These are phyloP conservation scores for Pachydiplax longipennis DNA, from an alignment of 2,888 invertebrate genomes.

Conservation along the genomic window DNA sequence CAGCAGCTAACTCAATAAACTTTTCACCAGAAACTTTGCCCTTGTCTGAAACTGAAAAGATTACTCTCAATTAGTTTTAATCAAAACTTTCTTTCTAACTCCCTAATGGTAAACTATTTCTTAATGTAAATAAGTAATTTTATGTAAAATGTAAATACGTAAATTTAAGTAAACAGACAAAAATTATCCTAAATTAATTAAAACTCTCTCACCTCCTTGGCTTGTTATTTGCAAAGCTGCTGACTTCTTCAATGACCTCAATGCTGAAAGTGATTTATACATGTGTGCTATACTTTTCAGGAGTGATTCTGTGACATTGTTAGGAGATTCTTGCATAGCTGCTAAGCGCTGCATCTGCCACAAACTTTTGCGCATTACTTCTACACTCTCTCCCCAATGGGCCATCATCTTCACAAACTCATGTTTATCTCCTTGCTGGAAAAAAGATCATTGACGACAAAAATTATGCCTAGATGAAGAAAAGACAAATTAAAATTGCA, in stretches of 20 bases:
- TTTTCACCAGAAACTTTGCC: conserved; percentile 66
- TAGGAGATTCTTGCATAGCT: conserved; percentile 24
- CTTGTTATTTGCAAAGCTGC: conserved; percentile 6
- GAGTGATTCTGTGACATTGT: background rate
- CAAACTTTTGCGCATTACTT: conserved; percentile 20
- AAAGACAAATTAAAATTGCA: no score
- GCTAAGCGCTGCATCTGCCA: conserved; percentile 30
- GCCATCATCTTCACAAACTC: background rate
- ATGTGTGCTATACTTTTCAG: background rate
- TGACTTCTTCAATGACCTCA: background rate
- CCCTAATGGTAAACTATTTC: background rate
- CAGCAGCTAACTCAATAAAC: conserved; percentile 75
- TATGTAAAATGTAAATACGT: no score
- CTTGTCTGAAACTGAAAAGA: conserved; percentile 64
- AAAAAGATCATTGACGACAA: no score
- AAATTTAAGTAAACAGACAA: background rate
- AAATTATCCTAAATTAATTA: background rate
- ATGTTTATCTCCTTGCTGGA: conserved; percentile 8
- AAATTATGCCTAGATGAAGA: no score
- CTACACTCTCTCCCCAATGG: background rate
- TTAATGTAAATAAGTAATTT: no score
- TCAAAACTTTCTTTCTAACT: no score
- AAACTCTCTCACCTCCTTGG: background rate
- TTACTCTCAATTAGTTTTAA: background rate
- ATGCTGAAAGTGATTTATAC: background rate